Conservation (phyloP, 2,113 vertebrate species). For the Pluvianellus socialis region DNA sequence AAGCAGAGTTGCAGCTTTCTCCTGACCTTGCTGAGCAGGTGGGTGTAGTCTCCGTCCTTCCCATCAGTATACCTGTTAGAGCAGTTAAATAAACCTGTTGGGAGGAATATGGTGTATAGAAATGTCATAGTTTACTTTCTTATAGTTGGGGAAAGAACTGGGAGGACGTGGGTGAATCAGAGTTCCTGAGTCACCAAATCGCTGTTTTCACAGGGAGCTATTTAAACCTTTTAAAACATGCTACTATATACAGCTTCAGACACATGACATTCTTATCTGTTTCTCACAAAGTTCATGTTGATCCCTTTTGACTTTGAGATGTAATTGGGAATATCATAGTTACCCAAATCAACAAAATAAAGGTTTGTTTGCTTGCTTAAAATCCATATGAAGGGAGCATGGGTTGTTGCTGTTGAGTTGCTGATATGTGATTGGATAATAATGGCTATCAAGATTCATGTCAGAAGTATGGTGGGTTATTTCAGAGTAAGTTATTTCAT, state of each 20-base stretch:
- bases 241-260: not conserved
- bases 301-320: not conserved
- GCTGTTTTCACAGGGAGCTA: not conserved
- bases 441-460: not conserved
- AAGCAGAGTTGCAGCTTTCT: not conserved
- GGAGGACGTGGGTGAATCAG: not conserved
- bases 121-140: not conserved
- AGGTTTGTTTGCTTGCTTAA: not conserved
- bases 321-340: not conserved
- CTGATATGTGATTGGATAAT: not conserved
- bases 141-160: not conserved
- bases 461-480: not conserved
- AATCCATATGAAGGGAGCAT: not conserved
- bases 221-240: not conserved
- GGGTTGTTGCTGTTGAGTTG: not conserved
- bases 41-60: not conserved
- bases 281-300: not conserved
- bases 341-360: not conserved
- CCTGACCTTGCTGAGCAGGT: constrained; percentile 6
- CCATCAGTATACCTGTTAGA: not conserved
- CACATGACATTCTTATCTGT: not conserved
- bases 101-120: not conserved
- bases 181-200: not conserved
- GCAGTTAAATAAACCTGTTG: not conserved
- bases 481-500: not conserved